Percentiles rank a stretch among this genome's conserved stretches.
Evolutionary conservation across 2,113 vertebrate genomes (phyloP).

Genomic region (Eonycteris spelaea): DNA sequence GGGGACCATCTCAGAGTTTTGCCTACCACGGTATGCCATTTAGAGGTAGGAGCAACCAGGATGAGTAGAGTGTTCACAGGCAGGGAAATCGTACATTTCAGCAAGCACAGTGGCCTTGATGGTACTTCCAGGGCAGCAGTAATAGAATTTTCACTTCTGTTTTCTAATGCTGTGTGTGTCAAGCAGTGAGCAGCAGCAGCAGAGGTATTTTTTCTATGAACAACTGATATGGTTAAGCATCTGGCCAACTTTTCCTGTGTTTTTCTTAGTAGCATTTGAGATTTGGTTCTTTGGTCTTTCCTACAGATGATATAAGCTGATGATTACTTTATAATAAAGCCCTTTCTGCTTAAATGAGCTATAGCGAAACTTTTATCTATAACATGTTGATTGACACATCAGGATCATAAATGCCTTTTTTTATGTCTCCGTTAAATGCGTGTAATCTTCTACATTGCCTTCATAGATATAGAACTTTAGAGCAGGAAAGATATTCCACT

Average conservation of each 20-base stretch:
- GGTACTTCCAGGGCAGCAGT: not conserved
- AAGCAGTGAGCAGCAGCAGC: not conserved
- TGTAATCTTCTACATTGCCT: not conserved
- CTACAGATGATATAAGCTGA: not conserved
- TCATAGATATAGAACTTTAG: not conserved
- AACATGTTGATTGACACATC: not conserved
- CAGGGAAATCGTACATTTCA: not conserved
- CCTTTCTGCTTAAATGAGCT: not conserved
- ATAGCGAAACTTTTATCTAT: not conserved
- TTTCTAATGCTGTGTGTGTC: not conserved
- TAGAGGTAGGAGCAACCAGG: not conserved
- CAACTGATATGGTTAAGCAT: not conserved
- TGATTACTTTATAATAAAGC: not conserved
- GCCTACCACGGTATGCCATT: not conserved
- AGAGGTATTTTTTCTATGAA: not conserved
- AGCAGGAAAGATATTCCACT: not conserved
- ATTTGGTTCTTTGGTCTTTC: not conserved
- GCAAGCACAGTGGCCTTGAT: not conserved
- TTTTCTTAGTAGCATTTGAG: not conserved
- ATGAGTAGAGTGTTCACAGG: not conserved
- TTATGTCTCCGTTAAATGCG: not conserved
- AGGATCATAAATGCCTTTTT: not conserved
- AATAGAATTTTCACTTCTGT: not conserved
- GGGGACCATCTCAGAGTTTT: not conserved
- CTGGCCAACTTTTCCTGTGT: not conserved